A percentile compares a stretch with the other conserved stretches of the same genome.
phyloP scores from a whole-genome alignment of 2,797 vertebrate species.

The Trematomus bernacchii region DNA sequence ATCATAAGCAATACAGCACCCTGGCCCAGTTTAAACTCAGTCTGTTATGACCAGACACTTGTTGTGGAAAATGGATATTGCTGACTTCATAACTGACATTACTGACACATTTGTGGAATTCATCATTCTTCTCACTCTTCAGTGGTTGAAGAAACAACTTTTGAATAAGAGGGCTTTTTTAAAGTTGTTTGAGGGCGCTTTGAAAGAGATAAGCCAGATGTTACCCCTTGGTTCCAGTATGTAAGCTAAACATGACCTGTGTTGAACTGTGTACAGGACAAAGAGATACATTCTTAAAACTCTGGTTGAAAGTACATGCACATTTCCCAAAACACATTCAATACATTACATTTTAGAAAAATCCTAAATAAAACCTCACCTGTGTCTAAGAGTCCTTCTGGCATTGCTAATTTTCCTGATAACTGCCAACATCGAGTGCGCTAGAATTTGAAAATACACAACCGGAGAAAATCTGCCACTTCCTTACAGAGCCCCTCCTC shows the following conservation, averaged over 20 bases:
- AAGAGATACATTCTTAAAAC: not conserved
- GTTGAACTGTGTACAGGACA: not conserved
- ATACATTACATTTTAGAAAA: not conserved
- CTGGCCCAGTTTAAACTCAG: not conserved
- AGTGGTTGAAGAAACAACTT: too few relatives aligned
- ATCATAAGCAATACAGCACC: not conserved
- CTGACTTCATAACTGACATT: not conserved
- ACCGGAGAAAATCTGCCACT: too few relatives aligned
- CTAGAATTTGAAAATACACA: too few relatives aligned
- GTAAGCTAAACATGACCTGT: not conserved
- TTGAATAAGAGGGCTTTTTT: not conserved
- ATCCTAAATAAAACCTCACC: not conserved
- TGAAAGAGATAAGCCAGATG: not conserved
- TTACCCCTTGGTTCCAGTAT: too few relatives aligned
- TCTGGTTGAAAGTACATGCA: too few relatives aligned
- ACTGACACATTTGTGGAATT: not conserved
- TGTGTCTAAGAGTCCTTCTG: not conserved
- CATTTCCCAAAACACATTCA: not conserved
- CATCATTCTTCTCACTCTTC: not conserved
- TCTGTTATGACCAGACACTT: too few relatives aligned
- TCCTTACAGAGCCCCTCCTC: too few relatives aligned
- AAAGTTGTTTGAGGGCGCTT: not conserved
- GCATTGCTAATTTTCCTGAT: not conserved
- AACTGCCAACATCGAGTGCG: not conserved
- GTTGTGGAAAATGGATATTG: too few relatives aligned